phyloP scores from a whole-genome alignment of 2,113 vertebrate species.

The Barnardius zonarius region DNA sequence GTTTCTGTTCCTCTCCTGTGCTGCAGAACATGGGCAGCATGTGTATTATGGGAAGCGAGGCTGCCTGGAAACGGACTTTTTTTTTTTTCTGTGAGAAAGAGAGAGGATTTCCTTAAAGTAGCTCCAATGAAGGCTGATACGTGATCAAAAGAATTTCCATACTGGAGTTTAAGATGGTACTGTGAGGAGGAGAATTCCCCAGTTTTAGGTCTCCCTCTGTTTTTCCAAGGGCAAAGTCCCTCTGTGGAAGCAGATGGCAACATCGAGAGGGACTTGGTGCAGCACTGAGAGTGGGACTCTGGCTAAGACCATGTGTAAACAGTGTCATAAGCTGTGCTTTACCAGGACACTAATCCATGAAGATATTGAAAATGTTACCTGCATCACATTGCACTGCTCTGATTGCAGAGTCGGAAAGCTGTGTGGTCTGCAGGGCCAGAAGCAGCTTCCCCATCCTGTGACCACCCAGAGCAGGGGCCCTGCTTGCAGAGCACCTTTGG shows the following conservation, averaged over 20 bases:
- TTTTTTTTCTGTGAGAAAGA: not conserved
- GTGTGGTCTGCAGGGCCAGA: not conserved
- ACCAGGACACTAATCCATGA: not conserved
- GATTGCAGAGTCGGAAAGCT: not conserved
- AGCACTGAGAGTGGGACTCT: not conserved
- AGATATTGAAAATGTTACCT: not conserved
- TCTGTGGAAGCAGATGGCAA: not conserved
- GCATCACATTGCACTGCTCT: not conserved
- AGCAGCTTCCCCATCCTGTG: not conserved
- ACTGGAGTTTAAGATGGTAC: not conserved
- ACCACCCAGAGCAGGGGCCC: not conserved
- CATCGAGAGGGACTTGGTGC: not conserved
- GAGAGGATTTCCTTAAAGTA: not conserved
- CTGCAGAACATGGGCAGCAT: not conserved
- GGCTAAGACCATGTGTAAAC: not conserved
- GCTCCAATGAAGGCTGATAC: not conserved
- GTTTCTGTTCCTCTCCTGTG: not conserved
- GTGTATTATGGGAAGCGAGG: rapidly evolving
- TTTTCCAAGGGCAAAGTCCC: not conserved
- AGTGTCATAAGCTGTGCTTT: not conserved
- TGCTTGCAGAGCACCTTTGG: not conserved
- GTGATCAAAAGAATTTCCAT: not conserved
- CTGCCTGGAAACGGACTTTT: not conserved
- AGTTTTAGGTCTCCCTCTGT: not conserved
- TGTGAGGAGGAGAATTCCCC: not conserved